These are phyloP conservation scores for Neosalanx taihuensis DNA, from an alignment of 2,797 vertebrate species.

Conservation along the genomic window DNA sequence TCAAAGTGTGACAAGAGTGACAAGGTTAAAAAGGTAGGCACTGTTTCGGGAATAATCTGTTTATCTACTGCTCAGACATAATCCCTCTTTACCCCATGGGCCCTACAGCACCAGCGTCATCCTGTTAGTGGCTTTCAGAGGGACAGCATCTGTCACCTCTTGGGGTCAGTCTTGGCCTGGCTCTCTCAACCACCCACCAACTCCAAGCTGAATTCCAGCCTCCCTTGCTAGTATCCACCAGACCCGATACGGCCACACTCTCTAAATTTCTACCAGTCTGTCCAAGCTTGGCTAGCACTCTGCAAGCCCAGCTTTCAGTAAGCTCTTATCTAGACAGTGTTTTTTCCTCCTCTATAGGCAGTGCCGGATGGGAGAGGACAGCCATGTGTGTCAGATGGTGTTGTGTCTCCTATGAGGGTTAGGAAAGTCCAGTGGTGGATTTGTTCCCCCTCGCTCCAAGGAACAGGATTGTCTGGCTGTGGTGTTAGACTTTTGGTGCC, in stretches of 20 bases:
- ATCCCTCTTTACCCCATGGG: slow-evolving; percentile 83
- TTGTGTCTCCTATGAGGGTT: slow-evolving; percentile 23
- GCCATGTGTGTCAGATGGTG: not conserved
- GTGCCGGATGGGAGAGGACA: not conserved
- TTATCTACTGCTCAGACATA: slow-evolving; percentile 91
- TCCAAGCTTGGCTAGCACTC: not conserved
- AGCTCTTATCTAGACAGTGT: not conserved
- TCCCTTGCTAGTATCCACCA: not conserved
- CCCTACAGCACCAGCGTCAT: slow-evolving; percentile 76
- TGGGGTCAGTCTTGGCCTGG: not conserved
- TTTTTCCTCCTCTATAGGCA: not conserved
- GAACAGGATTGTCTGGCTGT: slow-evolving; percentile 17
- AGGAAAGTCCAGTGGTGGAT: slow-evolving; percentile 8
- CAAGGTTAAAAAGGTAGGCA: slow-evolving; percentile 73
- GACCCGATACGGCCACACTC: not conserved
- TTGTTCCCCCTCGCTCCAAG: slow-evolving; percentile 1
- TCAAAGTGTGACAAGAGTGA: slow-evolving; percentile 62
- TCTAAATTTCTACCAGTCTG: not conserved
- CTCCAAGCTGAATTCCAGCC: not conserved
- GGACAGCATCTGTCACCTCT: slow-evolving; percentile 76
- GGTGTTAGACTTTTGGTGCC: slow-evolving; percentile 6
- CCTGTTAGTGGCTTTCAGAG: slow-evolving; percentile 87
- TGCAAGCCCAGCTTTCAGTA: not conserved
- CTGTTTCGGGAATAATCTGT: slow-evolving; percentile 88
- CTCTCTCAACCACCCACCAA: not conserved